These are phyloP conservation scores for Netelia inedita DNA, from an alignment of 2,888 invertebrate species.

Conservation along the genomic window DNA sequence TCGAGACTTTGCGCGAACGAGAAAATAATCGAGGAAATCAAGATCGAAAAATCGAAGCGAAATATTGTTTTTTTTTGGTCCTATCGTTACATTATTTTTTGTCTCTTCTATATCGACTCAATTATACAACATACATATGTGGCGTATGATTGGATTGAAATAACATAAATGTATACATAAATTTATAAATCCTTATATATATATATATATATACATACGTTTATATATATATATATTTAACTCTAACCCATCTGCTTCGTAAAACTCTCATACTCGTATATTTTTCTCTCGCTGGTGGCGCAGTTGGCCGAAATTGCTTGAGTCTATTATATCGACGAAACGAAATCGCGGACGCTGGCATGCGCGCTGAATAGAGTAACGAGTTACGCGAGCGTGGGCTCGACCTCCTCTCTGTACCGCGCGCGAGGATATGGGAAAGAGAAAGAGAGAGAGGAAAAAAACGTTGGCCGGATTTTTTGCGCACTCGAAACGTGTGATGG, in stretches of 20 bases:
- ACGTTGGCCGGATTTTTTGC: conserved; percentile 9
- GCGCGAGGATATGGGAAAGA: neutral
- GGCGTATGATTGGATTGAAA: too few species aligned
- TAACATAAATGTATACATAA: conserved; percentile 18
- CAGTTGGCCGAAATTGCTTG: conserved; percentile 65
- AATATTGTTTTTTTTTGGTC: neutral
- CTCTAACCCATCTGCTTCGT: conserved; percentile 44
- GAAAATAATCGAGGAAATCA: conserved; percentile 19
- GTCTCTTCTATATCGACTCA: conserved; percentile 33
- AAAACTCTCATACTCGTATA: conserved; percentile 58
- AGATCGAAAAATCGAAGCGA: conserved; percentile 16
- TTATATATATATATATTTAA: conserved; percentile 25
- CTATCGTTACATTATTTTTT: neutral
- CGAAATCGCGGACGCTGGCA: conserved; percentile 57
- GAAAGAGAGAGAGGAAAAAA: conserved; percentile 33
- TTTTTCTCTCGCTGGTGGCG: conserved; percentile 31
- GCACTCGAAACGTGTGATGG: conserved; percentile 41
- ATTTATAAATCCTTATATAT: neutral
- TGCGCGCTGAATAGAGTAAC: conserved; percentile 61
- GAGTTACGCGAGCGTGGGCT: conserved; percentile 55
- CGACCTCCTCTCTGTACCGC: neutral
- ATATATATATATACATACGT: conserved; percentile 17
- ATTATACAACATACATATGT: neutral
- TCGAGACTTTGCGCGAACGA: neutral
- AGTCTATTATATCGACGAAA: conserved; percentile 68